Evolutionary conservation across 2,113 vertebrate genomes (phyloP).

Genomic region (Anguilla japonica): DNA sequence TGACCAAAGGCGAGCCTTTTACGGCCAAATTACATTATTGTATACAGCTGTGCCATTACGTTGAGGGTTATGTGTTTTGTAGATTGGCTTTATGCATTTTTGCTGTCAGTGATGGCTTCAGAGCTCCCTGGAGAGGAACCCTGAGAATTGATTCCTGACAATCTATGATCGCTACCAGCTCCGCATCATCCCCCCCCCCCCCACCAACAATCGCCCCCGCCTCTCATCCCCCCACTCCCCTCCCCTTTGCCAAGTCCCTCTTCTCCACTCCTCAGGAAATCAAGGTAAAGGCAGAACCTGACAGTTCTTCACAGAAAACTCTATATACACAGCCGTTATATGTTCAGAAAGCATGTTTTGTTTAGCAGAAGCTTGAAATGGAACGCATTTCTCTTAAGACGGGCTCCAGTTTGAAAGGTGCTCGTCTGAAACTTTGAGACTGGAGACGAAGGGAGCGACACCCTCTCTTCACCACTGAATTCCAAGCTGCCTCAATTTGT

Average conservation of each 20-base stretch:
- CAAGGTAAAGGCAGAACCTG: conserved; percentile 67
- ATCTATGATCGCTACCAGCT: conserved; percentile 50
- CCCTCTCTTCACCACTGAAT: not conserved
- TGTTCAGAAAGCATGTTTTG: conserved; percentile 68
- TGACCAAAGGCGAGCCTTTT: conserved; percentile 61
- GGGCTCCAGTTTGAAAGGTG: conserved; percentile 44
- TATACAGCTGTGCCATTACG: conserved; percentile 58
- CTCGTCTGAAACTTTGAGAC: conserved; percentile 51
- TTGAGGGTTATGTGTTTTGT: conserved; percentile 62
- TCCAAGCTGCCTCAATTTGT: not conserved
- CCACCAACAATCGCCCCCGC: conserved; percentile 4
- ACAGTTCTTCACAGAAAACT: conserved; percentile 63
- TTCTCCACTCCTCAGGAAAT: conserved; percentile 68
- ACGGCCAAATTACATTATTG: conserved; percentile 60
- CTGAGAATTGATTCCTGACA: conserved; percentile 74
- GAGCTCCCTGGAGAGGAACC: conserved; percentile 61
- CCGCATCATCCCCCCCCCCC: conserved; percentile 44
- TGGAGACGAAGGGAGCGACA: conserved; percentile 15
- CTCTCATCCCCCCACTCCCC: not conserved
- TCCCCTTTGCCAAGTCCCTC: conserved; percentile 39
- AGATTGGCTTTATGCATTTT: conserved; percentile 70
- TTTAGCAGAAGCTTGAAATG: conserved; percentile 60
- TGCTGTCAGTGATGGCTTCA: conserved; percentile 57
- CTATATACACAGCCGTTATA: conserved; percentile 71
- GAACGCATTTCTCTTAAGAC: conserved; percentile 46